phyloP scores from a whole-genome alignment of 2,113 vertebrate genomes.

The Neopipo cinnamomea region DNA sequence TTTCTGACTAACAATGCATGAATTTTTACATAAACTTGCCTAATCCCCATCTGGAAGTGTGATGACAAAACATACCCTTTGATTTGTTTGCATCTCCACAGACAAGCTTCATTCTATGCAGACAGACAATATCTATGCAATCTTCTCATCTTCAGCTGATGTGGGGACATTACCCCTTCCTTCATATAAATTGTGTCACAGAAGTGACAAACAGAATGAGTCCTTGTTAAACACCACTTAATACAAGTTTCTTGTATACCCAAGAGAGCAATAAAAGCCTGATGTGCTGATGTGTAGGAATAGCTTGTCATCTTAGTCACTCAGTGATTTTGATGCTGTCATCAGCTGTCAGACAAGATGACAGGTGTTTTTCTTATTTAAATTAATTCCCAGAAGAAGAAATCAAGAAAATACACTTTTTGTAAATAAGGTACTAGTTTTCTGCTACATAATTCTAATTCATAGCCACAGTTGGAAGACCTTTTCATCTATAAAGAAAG shows the following conservation, averaged over 20 bases:
- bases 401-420: background rate
- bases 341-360: constrained; percentile 26
- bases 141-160: constrained; percentile 19
- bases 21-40: background rate
- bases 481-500: background rate
- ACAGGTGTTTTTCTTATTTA: constrained; percentile 41
- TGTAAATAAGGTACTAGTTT: background rate
- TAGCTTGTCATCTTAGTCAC: constrained; percentile 38
- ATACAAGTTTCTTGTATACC: background rate
- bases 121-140: background rate
- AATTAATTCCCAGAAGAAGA: background rate
- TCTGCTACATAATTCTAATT: background rate
- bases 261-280: constrained; percentile 24
- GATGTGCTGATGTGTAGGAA: constrained; percentile 12
- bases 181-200: constrained; percentile 6
- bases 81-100: constrained; percentile 6
- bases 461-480: background rate
- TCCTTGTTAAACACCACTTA: constrained; percentile 34
- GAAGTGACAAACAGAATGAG: constrained; percentile 32
- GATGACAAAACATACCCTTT: background rate
- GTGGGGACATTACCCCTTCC: background rate
- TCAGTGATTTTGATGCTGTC: constrained; percentile 30
- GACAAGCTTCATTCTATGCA: background rate
- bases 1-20: background rate
- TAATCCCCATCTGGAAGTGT: background rate